Base-by-base conservation (phyloP, 2,113 vertebrate species). In the Beaufortia kweichowensis region DNA sequence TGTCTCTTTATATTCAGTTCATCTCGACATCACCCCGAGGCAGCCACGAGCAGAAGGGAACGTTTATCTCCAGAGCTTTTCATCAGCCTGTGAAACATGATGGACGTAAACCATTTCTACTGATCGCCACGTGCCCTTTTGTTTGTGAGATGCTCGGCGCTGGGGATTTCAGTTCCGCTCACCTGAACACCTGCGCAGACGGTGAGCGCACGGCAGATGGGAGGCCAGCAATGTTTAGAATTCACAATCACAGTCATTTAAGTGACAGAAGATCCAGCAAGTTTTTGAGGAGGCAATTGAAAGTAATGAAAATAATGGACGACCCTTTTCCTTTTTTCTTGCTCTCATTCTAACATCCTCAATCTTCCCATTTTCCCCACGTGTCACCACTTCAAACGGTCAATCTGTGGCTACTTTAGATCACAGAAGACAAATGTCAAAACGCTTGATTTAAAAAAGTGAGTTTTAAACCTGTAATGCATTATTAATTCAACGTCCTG, bases 1-100 rank as follows among this genome's bases (percentile, higher is more conserved):
- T 68, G 76, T 81, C 79, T 83, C 79, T 84, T 83, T 81, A 81
- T 77, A 81, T 77, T 84, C 77, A 76, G 79, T 85, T 83, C 81
- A 83, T 84, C 71, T 78, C 78, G 77, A 83, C 77, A 84, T 80
- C 81, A 83, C 79, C 78, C 79, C 21, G 50, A 77, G 78, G 85
- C 80, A 80, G 85, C 80, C 80, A 80, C 69, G 72, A 19, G 77
- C 33, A 71, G 77, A 59, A 71, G 79, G 79, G 66, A 46, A 59
- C 62, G 59, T 55, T 79, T 77, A 80, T 82, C 83, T 83, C 78
- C 19, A 65, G 71, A 82, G 78, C 80, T 82, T 86, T 70, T 84
- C 64, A 80, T 79, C 78, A 74, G 64, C 63, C 79, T 79, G 80
- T 21, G 59, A 84, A 82, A 86, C 85, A 83, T 78, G 81, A 86